These are phyloP conservation scores for Latrodectus geometricus DNA, from an alignment of 1,140 invertebrate species.

Conservation along the genomic window DNA sequence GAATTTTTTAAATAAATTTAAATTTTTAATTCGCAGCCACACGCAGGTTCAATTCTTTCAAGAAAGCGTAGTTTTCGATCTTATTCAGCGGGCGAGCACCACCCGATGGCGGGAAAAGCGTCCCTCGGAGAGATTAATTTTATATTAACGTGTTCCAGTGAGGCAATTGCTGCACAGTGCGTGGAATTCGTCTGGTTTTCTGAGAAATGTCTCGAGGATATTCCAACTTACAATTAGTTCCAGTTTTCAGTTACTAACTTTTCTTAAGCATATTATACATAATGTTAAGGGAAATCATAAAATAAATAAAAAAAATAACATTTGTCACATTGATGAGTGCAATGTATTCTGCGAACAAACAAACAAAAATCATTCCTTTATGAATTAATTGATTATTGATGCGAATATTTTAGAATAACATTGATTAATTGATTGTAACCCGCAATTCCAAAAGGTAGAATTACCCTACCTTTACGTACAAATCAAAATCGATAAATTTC, in stretches of 20 bases:
- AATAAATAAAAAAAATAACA: background rate
- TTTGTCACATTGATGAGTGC: constrained; percentile 5
- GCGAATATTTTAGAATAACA: constrained; percentile 37
- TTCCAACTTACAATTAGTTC: background rate
- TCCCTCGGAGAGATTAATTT: constrained; percentile 3
- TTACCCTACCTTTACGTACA: constrained; percentile 39
- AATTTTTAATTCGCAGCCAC: background rate
- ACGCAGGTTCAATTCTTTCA: constrained; percentile 20
- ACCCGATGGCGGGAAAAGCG: background rate
- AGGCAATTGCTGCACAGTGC: background rate
- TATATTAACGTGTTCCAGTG: background rate
- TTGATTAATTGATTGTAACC: constrained; percentile 53
- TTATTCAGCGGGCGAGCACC: constrained; percentile 3
- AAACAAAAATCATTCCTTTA: constrained; percentile 1
- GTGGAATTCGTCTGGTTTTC: background rate
- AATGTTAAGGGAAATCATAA: background rate
- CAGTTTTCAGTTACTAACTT: background rate
- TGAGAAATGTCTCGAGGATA: background rate
- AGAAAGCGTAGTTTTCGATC: constrained; percentile 54
- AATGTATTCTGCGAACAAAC: constrained; percentile 12
- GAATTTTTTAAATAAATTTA: background rate
- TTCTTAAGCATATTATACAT: background rate
- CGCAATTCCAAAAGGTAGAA: constrained; percentile 58
- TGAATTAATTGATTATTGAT: constrained; percentile 24
- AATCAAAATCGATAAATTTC: constrained; percentile 43